Evolutionary conservation across 2,797 vertebrate genomes (phyloP), one percentile per base, ranked within the genome.

Genomic region (Sebastes itinus): DNA sequence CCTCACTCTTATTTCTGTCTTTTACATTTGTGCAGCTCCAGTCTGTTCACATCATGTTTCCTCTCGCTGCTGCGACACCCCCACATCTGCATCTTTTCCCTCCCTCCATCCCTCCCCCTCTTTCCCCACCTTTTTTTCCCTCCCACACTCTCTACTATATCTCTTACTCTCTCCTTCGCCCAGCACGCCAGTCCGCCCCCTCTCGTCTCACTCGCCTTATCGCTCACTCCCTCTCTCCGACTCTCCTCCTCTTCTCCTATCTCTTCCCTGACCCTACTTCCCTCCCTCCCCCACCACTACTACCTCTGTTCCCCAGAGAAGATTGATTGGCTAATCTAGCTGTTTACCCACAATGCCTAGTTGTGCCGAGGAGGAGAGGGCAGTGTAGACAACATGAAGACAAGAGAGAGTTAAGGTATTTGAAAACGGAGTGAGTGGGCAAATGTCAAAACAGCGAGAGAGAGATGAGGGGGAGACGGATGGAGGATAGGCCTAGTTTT

Each of bases 301-400:
- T 81, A 80, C 86, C 79, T 72, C 78, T 79, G 68, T 85, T 89
- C 79, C 88, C 4, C 1, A 46, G 90, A 89, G 89, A 95, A 93
- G 92, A 95, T 95, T 95, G 94, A 95, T 95, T 92, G 90, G 89
- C 90, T 94, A 93, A 95, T 95, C 94, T 95, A 83, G 82, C 88
- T 83, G 88, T 95, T 95, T 95, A 91, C 93, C 95, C 91, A 93
- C 92, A 93, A 90, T 93, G 90, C 93, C 84, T 84, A 81, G 90
- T 91, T 86, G 78, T 65, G 81, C 84, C 30, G 83, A 84, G 81
- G 83, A 92, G 86, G 82, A 76, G 76, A 92, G 87, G 82, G 84
- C 73, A 86, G 81, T 58, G 83, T 75, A 83, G 90, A 80, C 78
- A 60, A 81, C 83, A 77, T 85, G 73, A 92, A 88, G 86, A 91